A percentile compares a stretch with the other conserved stretches of the same genome.
Conservation (phyloP, 1,140 invertebrate species). For the Tetraneura akinire region DNA sequence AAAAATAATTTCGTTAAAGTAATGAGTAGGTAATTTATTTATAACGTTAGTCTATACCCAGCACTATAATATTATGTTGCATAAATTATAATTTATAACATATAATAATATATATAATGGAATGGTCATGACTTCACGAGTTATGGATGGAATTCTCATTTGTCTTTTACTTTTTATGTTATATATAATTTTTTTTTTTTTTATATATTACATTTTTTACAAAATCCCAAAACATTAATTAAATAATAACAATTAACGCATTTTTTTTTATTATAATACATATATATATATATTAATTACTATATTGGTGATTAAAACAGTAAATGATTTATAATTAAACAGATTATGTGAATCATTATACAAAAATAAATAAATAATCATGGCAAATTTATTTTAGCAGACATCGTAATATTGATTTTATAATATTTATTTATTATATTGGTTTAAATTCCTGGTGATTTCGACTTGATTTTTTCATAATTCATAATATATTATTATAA, state of each 20-base stretch:
- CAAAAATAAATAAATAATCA: background rate
- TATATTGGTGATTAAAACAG: background rate
- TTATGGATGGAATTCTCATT: background rate
- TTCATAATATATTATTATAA: no score
- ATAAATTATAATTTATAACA: no score
- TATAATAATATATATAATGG: no score
- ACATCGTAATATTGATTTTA: no score
- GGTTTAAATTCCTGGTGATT: no score
- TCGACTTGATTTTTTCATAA: no score
- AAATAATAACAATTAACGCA: background rate
- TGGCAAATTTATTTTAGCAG: background rate
- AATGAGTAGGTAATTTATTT: no score
- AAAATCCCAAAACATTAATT: constrained; percentile 12
- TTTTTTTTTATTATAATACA: no score
- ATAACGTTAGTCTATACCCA: no score
- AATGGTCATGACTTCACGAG: background rate
- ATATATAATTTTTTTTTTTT: background rate
- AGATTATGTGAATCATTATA: background rate
- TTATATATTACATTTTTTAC: background rate
- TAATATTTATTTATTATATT: background rate
- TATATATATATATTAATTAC: background rate
- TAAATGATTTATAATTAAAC: background rate
- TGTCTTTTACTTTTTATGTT: constrained; percentile 1
- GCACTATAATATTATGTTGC: no score
- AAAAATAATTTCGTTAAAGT: no score